Evolutionary conservation across 2,113 vertebrate species (phyloP).

Genomic region (Ia io): DNA sequence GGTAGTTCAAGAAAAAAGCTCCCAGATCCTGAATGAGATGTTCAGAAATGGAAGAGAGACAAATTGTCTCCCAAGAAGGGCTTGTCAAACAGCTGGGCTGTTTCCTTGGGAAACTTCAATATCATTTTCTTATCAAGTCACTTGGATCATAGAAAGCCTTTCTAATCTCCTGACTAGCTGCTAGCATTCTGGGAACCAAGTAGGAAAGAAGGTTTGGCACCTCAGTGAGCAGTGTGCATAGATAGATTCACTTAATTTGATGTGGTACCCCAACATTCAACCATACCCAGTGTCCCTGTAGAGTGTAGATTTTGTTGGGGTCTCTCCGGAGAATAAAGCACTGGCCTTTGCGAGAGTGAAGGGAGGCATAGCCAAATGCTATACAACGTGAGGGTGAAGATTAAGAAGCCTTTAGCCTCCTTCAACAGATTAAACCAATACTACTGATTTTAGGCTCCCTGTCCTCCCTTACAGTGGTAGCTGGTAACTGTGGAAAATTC

Average conservation of each 20-base stretch:
- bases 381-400: neutral
- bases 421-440: neutral
- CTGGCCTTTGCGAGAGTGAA: neutral
- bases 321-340: neutral
- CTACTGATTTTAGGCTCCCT: neutral
- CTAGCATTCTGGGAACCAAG: neutral
- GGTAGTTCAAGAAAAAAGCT: neutral
- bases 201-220: neutral
- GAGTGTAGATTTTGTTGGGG: neutral
- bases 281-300: neutral
- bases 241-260: neutral
- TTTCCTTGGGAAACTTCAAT: neutral
- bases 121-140: neutral
- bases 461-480: neutral
- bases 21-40: neutral
- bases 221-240: neutral
- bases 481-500: neutral
- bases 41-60: neutral
- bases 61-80: neutral
- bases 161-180: neutral
- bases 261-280: neutral
- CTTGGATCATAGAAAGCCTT: neutral
- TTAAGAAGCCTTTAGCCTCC: neutral
- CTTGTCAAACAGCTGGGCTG: neutral
- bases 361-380: neutral